phyloP scores from a whole-genome alignment of 2,888 invertebrate species.

The Cremastinae sp. region DNA sequence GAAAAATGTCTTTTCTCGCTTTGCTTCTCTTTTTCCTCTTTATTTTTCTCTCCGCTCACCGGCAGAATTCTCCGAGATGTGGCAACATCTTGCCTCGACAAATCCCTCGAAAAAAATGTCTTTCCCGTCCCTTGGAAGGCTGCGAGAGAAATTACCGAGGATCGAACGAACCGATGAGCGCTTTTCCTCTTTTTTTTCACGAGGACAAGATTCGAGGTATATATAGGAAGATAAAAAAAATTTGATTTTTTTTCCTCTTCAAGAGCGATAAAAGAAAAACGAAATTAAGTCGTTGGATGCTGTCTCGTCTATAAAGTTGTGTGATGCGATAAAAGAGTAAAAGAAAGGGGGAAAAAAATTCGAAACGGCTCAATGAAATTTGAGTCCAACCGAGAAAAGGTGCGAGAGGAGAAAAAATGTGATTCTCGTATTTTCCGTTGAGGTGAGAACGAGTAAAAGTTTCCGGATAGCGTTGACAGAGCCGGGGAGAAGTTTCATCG shows the following conservation, averaged over 20 bases:
- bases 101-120: constrained; percentile 17
- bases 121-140: constrained; percentile 18
- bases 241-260: too few species aligned
- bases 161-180: background rate
- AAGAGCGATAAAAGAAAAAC: too few species aligned
- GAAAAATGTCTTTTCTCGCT: background rate
- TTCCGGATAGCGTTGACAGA: background rate
- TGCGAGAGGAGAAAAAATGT: background rate
- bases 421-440: too few species aligned
- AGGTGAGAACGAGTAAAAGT: too few species aligned
- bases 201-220: background rate
- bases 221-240: constrained; percentile 1
- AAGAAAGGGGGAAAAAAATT: background rate
- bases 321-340: background rate
- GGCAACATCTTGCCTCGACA: constrained; percentile 1
- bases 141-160: constrained; percentile 29
- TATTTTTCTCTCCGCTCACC: background rate
- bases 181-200: background rate
- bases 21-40: background rate
- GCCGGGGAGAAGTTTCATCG: constrained; percentile 3
- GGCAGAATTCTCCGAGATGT: background rate
- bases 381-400: background rate
- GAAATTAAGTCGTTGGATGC: too few species aligned
- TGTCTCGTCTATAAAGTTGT: too few species aligned
- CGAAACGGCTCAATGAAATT: too few species aligned